phyloP scores from a whole-genome alignment of 2,888 invertebrate genomes.

The Andrena fulva region DNA sequence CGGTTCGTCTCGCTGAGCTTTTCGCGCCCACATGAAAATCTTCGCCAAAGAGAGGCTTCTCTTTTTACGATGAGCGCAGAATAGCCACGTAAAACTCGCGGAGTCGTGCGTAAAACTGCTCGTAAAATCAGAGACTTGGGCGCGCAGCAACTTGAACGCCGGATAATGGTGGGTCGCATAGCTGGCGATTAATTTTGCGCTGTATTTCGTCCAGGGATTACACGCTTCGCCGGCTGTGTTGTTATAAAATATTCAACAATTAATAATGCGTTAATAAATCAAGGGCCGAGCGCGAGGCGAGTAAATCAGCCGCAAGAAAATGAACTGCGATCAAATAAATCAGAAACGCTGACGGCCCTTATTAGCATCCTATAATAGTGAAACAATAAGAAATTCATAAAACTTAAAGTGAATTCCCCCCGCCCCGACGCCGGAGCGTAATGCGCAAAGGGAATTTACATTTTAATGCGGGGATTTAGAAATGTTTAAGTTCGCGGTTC shows the following conservation, averaged over 20 bases:
- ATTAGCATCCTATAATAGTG: background rate
- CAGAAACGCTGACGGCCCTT: background rate
- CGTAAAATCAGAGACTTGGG: conserved; percentile 32
- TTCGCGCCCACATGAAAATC: conserved; percentile 1
- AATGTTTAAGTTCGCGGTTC: background rate
- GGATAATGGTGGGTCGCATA: background rate
- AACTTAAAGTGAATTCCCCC: too few relatives aligned
- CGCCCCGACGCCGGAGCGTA: too few relatives aligned
- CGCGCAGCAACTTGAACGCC: background rate
- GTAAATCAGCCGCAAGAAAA: background rate
- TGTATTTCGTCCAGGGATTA: background rate
- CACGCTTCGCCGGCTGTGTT: background rate
- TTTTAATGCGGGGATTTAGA: background rate
- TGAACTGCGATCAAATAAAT: background rate
- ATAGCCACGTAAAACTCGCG: conserved; percentile 28
- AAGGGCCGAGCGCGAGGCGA: background rate
- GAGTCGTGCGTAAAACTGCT: conserved; percentile 23
- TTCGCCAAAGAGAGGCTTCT: background rate
- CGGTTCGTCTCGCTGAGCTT: too few relatives aligned
- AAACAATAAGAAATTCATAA: background rate
- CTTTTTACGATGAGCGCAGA: conserved; percentile 2
- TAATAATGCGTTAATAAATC: conserved; percentile 1
- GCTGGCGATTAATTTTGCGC: conserved; percentile 15
- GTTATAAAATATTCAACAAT: background rate
- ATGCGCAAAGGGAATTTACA: too few relatives aligned